Evolutionary conservation across 2,888 invertebrate species (phyloP).

Genomic region (Reticulitermes lucifugus): DNA sequence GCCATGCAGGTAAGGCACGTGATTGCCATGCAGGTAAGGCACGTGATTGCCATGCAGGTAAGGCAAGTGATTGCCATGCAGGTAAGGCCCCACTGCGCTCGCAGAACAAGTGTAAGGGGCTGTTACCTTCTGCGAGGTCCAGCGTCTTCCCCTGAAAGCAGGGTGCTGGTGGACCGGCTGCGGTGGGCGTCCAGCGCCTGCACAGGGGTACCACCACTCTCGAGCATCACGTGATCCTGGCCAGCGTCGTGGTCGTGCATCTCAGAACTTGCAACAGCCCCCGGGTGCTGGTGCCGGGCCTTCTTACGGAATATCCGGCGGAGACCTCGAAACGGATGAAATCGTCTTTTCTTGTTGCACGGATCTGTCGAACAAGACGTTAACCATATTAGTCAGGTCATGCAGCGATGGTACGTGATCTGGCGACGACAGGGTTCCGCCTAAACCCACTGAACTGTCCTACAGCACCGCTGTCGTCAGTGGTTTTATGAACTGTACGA

Average conservation of each 20-base stretch:
- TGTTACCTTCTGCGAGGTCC: constrained; percentile 26
- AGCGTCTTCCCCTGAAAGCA: constrained; percentile 66
- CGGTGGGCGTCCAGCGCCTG: constrained; percentile 58
- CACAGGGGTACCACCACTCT: constrained; percentile 59
- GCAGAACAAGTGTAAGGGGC: too few relatives aligned
- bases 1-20: too few relatives aligned
- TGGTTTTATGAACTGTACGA: too few relatives aligned
- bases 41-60: too few relatives aligned
- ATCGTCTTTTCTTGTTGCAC: constrained; percentile 69
- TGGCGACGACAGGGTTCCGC: too few relatives aligned
- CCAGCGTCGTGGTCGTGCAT: constrained; percentile 50
- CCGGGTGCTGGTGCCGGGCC: constrained; percentile 54
- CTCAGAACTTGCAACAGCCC: constrained; percentile 22
- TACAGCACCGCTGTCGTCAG: too few relatives aligned
- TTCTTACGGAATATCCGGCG: constrained; percentile 78
- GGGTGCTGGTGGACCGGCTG: constrained; percentile 75
- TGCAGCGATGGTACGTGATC: too few relatives aligned
- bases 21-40: too few relatives aligned
- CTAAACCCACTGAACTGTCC: too few relatives aligned
- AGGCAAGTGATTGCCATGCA: too few relatives aligned
- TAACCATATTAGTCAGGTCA: too few relatives aligned
- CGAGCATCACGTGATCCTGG: constrained; percentile 58
- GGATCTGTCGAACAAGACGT: background rate
- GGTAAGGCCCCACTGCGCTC: too few relatives aligned
- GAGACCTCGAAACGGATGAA: constrained; percentile 73